A percentile compares a stretch with the other conserved stretches of the same genome.
These are phyloP conservation scores for Myopa tessellatipennis DNA, from an alignment of 2,888 invertebrate species.

Conservation along the genomic window DNA sequence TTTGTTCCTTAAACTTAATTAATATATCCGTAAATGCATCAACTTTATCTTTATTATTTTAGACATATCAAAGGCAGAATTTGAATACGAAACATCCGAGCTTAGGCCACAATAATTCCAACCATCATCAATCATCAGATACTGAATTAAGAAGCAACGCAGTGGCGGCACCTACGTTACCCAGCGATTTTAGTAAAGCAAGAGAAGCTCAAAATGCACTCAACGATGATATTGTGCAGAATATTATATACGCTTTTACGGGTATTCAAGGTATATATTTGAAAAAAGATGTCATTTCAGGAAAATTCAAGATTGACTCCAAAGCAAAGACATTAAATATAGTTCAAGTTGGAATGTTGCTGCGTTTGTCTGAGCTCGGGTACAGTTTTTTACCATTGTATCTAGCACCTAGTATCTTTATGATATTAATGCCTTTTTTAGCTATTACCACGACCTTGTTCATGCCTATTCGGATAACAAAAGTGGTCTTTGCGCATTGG, in stretches of 20 bases:
- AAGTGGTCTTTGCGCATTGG: slow-evolving; percentile 75
- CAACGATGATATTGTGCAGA: slow-evolving; percentile 73
- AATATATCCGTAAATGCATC: background rate
- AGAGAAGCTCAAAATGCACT: slow-evolving; percentile 46
- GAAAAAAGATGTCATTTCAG: slow-evolving; percentile 73
- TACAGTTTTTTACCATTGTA: slow-evolving; percentile 63
- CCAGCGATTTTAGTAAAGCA: slow-evolving; percentile 41
- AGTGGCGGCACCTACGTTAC: slow-evolving; percentile 5
- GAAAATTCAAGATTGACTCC: slow-evolving; percentile 74
- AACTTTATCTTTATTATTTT: background rate
- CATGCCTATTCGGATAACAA: slow-evolving; percentile 82
- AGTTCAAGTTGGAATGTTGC: slow-evolving; percentile 74
- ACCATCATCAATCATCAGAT: slow-evolving; percentile 23
- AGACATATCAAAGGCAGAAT: slow-evolving; percentile 16
- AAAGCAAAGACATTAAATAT: slow-evolving; percentile 69
- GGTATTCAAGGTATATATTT: slow-evolving; percentile 86
- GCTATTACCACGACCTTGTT: slow-evolving; percentile 77
- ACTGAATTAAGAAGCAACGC: slow-evolving; percentile 31
- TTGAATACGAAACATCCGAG: slow-evolving; percentile 15
- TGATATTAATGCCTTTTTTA: slow-evolving; percentile 30
- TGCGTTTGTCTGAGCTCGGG: slow-evolving; percentile 87
- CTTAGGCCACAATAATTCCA: slow-evolving; percentile 18
- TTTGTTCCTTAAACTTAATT: background rate
- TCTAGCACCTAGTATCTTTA: background rate
- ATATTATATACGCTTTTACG: slow-evolving; percentile 86